Evolutionary conservation across 1,140 invertebrate species (phyloP).

Genomic region (Nixonia krombeini): DNA sequence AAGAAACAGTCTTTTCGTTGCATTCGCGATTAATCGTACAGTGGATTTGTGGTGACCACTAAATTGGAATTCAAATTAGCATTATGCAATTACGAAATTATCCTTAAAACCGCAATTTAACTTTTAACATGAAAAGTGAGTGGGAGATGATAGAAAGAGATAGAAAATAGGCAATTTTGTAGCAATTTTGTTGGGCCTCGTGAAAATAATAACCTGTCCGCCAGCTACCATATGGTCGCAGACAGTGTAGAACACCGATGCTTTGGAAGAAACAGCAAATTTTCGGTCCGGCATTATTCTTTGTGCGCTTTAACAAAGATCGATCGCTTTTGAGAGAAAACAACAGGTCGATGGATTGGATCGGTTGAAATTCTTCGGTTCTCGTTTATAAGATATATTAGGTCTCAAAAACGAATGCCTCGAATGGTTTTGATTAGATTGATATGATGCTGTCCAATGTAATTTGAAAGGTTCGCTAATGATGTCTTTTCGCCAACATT

Average conservation of each 20-base stretch:
- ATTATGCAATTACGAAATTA: conserved; percentile 63
- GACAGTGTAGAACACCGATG: conserved; percentile 16
- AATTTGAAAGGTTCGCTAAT: too few species aligned
- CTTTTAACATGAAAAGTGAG: background rate
- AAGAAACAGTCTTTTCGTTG: too few species aligned
- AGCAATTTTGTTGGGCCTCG: conserved; percentile 55
- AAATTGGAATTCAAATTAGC: conserved; percentile 69
- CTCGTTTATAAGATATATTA: conserved; percentile 40
- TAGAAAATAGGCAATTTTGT: conserved; percentile 58
- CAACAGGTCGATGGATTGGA: conserved; percentile 28
- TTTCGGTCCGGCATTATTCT: conserved; percentile 44
- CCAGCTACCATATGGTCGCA: conserved; percentile 69
- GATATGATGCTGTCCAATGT: conserved; percentile 9
- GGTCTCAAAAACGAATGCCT: conserved; percentile 11
- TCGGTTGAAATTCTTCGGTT: conserved; percentile 21
- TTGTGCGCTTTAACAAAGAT: conserved; percentile 48
- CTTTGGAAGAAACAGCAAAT: conserved; percentile 31
- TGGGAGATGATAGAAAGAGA: conserved; percentile 6
- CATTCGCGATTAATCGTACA: conserved; percentile 29
- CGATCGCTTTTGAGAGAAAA: conserved; percentile 43
- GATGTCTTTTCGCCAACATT: too few species aligned
- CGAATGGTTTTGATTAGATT: conserved; percentile 21
- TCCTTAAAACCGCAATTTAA: conserved; percentile 35
- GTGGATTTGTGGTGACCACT: conserved; percentile 37
- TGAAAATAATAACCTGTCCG: conserved; percentile 64